Percentiles rank a stretch among this genome's conserved stretches.
Evolutionary conservation across 2,113 vertebrate genomes (phyloP).

Genomic region (Osmerus eperlanus): DNA sequence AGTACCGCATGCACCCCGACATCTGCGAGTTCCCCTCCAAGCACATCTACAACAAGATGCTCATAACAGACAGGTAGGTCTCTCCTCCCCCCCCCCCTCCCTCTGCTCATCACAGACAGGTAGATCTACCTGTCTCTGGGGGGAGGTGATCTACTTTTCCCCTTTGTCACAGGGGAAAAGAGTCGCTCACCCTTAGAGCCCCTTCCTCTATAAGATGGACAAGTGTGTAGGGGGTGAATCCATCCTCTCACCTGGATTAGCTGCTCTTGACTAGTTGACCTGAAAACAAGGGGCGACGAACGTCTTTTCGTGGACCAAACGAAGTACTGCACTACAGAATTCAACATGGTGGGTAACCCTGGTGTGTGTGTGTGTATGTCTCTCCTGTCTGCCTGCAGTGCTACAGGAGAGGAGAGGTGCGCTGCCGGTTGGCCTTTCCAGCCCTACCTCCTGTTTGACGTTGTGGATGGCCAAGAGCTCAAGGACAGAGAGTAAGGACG

Average conservation of each 20-base stretch:
- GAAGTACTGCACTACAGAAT: no score
- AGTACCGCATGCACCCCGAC: conserved; percentile 87
- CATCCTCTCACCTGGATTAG: no score
- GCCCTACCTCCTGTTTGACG: conserved; percentile 83
- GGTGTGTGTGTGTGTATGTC: not conserved
- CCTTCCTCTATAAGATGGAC: no score
- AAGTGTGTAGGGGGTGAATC: no score
- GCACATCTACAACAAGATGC: conserved; percentile 71
- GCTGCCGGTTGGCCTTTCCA: conserved; percentile 79
- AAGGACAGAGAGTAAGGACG: conserved; percentile 73
- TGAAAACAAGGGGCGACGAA: no score
- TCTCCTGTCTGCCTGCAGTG: conserved; percentile 54
- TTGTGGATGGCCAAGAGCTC: conserved; percentile 74
- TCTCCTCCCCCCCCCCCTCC: not conserved
- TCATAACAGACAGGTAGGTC: conserved; percentile 73
- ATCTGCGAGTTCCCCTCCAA: conserved; percentile 84
- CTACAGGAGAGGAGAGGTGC: conserved; percentile 67
- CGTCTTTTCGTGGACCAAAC: no score
- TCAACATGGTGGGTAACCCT: no score
- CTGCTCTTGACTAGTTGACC: no score
- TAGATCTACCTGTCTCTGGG: no score
- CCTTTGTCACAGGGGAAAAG: no score
- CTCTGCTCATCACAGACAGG: not conserved
- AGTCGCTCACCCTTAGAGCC: no score
- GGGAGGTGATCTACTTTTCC: no score